These are phyloP conservation scores for Zygothrica quintamaculata DNA, from an alignment of 2,888 invertebrate species.

Conservation along the genomic window DNA sequence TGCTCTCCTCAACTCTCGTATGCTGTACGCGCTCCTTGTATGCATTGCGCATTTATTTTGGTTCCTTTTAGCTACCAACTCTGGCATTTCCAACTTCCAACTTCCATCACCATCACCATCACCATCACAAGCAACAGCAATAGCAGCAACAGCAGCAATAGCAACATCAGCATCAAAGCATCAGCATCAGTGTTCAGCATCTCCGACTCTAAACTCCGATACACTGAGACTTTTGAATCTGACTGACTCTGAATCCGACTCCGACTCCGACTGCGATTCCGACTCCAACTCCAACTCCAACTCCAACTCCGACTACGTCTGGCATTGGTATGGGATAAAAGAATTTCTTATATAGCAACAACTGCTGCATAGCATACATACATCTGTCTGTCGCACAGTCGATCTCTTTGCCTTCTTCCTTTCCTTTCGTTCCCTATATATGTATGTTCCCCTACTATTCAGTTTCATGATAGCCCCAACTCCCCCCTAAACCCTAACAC, in stretches of 20 bases:
- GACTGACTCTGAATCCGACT: too few relatives aligned
- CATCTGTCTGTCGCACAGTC: slow-evolving; percentile 36
- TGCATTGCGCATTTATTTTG: slow-evolving; percentile 74
- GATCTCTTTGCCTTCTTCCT: slow-evolving; percentile 4
- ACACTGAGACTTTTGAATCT: too few relatives aligned
- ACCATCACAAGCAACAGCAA: slow-evolving; percentile 10
- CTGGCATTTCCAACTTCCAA: slow-evolving; percentile 12
- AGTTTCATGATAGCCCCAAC: too few relatives aligned
- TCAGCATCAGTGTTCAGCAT: too few relatives aligned
- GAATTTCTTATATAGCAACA: slow-evolving; percentile 79
- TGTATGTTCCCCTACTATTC: too few relatives aligned
- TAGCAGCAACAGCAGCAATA: too few relatives aligned
- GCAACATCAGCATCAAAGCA: too few relatives aligned
- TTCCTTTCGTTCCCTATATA: neutral
- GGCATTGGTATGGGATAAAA: slow-evolving; percentile 65
- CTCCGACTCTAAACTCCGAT: too few relatives aligned
- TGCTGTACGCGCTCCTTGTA: slow-evolving; percentile 66
- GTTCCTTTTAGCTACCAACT: slow-evolving; percentile 41
- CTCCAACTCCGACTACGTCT: slow-evolving; percentile 16
- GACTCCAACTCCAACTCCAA: slow-evolving; percentile 9
- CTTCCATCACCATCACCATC: slow-evolving; percentile 3
- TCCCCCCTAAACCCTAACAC: slow-evolving; percentile 3
- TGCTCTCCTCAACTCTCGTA: slow-evolving; percentile 21
- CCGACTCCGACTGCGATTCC: slow-evolving; percentile 13
- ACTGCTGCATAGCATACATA: slow-evolving; percentile 70